Percentiles rank a stretch among this genome's conserved stretches.
These are phyloP conservation scores for Choristoneura rosaceana DNA, from an alignment of 2,888 invertebrate genomes.

Conservation along the genomic window DNA sequence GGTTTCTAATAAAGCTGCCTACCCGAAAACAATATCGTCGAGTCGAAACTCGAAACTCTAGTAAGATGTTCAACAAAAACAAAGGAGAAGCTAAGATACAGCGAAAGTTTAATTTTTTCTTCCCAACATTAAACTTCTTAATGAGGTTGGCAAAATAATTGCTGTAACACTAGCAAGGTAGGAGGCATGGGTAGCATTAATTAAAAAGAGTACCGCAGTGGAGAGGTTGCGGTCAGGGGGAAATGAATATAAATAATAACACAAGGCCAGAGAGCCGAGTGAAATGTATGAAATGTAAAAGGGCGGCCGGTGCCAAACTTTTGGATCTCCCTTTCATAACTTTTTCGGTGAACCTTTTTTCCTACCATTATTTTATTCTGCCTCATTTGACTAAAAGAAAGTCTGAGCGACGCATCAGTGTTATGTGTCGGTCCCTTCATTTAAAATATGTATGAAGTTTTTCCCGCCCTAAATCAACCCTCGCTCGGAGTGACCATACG, in stretches of 20 bases:
- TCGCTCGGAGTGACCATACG: conserved; percentile 36
- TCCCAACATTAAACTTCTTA: conserved; percentile 75
- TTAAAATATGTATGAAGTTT: conserved; percentile 78
- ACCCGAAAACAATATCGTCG: conserved; percentile 14
- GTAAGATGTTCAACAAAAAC: conserved; percentile 16
- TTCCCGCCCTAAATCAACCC: conserved; percentile 63
- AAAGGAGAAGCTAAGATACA: conserved; percentile 24
- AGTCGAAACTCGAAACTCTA: neutral
- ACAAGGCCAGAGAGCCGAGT: conserved; percentile 65
- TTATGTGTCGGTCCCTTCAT: conserved; percentile 71
- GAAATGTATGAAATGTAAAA: conserved; percentile 75
- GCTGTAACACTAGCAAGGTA: conserved; percentile 81
- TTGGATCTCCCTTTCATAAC: conserved; percentile 78
- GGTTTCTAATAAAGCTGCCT: neutral
- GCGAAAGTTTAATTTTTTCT: conserved; percentile 58
- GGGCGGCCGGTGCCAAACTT: conserved; percentile 73
- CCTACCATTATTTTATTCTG: conserved; percentile 80
- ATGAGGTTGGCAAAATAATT: conserved; percentile 81
- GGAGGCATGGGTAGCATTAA: conserved; percentile 75
- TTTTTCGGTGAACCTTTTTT: conserved; percentile 79
- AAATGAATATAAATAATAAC: conserved; percentile 81
- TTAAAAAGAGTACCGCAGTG: conserved; percentile 76
- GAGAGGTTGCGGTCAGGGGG: conserved; percentile 72
- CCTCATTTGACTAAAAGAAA: conserved; percentile 83
- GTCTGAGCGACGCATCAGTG: conserved; percentile 70